Percentiles rank a stretch among this genome's conserved stretches.
These are phyloP conservation scores for Spodoptera picta DNA, from an alignment of 2,888 invertebrate genomes.

Conservation along the genomic window DNA sequence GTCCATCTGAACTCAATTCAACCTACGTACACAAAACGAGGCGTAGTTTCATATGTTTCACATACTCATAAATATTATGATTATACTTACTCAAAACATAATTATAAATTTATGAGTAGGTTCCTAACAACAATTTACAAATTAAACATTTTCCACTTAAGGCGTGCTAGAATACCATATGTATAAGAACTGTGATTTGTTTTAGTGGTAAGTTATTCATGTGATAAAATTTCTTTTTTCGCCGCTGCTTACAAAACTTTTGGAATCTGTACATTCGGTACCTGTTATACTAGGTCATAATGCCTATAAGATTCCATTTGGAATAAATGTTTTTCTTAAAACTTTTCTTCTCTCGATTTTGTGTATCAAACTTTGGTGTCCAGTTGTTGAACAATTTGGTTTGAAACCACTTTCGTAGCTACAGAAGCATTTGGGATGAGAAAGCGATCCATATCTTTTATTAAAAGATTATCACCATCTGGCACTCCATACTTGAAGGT, in stretches of 20 bases:
- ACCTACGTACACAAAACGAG: too few species aligned
- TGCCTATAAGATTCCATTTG: not conserved
- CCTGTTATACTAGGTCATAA: not conserved
- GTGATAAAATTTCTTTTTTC: too few species aligned
- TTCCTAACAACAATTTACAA: constrained; percentile 33
- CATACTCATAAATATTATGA: too few species aligned
- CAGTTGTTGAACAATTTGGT: constrained; percentile 91
- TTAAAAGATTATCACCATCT: constrained; percentile 93
- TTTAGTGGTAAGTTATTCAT: too few species aligned
- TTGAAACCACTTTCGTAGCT: constrained; percentile 96
- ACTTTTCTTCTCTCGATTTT: not conserved
- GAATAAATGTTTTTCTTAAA: not conserved
- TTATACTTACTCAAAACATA: too few species aligned
- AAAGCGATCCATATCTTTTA: constrained; percentile 97
- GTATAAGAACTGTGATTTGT: too few species aligned
- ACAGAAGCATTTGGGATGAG: constrained; percentile 97
- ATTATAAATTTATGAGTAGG: too few species aligned
- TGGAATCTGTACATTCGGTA: too few species aligned
- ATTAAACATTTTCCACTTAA: constrained; percentile 18
- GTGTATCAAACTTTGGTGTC: constrained; percentile 70
- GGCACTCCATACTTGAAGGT: constrained; percentile 98
- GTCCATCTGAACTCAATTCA: too few species aligned
- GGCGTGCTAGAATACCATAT: not conserved
- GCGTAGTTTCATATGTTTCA: too few species aligned
- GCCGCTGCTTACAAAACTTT: too few species aligned